phyloP scores from a whole-genome alignment of 2,888 invertebrate species.

The Drosophila testacea region DNA sequence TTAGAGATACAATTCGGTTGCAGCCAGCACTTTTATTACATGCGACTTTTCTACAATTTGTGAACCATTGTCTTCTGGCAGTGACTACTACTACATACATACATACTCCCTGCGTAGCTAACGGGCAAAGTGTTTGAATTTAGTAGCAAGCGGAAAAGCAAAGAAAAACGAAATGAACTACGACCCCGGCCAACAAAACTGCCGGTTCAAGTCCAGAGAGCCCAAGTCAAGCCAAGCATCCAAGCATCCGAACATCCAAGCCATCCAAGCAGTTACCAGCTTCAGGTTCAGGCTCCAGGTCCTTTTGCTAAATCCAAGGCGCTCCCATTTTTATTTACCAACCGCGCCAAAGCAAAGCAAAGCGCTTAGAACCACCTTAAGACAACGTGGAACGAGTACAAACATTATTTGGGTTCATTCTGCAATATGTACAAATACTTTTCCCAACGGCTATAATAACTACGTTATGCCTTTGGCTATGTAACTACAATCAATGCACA shows the following conservation, averaged over 20 bases:
- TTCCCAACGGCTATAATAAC: conserved; percentile 59
- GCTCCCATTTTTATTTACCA: conserved; percentile 70
- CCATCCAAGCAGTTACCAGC: conserved; percentile 24
- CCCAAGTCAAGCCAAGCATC: conserved; percentile 26
- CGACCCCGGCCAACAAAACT: conserved; percentile 58
- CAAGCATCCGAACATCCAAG: conserved; percentile 7
- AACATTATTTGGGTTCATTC: conserved; percentile 51
- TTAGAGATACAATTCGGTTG: conserved; percentile 78
- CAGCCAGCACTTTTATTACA: conserved; percentile 80
- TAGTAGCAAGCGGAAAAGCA: conserved; percentile 78
- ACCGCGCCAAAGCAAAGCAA: conserved; percentile 57
- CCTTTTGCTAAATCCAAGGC: conserved; percentile 21
- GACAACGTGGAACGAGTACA: conserved; percentile 60
- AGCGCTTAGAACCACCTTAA: conserved; percentile 70
- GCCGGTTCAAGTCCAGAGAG: conserved; percentile 57
- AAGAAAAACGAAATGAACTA: conserved; percentile 78
- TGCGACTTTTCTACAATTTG: conserved; percentile 78
- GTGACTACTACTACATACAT: conserved; percentile 1
- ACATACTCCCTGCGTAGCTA: conserved; percentile 35
- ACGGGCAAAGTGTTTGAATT: conserved; percentile 79
- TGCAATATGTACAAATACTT: conserved; percentile 36
- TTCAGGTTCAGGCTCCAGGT: conserved; percentile 29
- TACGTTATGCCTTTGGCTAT: conserved; percentile 40
- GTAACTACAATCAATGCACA: conserved; percentile 10
- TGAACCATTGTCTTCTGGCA: conserved; percentile 71